A percentile compares a stretch with the other conserved stretches of the same genome.
Conservation (phyloP, 2,888 invertebrate species). For the Erpobdella octoculata region DNA sequence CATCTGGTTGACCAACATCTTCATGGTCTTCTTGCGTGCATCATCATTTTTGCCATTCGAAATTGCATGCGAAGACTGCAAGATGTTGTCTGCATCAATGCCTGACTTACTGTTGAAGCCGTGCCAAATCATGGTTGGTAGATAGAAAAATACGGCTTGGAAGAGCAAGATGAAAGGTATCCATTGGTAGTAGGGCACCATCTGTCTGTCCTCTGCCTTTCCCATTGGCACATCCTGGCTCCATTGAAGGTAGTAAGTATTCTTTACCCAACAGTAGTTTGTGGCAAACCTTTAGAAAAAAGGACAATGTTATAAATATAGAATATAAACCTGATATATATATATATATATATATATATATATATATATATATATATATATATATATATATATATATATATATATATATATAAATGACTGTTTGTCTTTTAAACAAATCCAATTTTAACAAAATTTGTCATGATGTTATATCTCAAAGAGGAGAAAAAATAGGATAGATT, state of each 20-base stretch:
- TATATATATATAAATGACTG: too few relatives aligned
- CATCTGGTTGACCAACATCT: slow-evolving; percentile 34
- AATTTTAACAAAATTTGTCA: too few relatives aligned
- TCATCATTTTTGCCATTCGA: slow-evolving; percentile 28
- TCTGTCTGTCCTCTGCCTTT: slow-evolving; percentile 35
- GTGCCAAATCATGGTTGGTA: slow-evolving; percentile 51
- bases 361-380: too few relatives aligned
- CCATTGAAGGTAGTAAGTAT: slow-evolving; percentile 39
- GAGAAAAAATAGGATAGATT: too few relatives aligned
- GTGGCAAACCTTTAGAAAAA: slow-evolving; percentile 31
- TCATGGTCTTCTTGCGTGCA: slow-evolving; percentile 26
- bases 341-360: too few relatives aligned
- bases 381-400: too few relatives aligned
- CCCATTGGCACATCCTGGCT: slow-evolving; percentile 33
- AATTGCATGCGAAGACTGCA: slow-evolving; percentile 31
- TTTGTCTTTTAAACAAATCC: too few relatives aligned
- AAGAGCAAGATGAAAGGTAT: slow-evolving; percentile 47
- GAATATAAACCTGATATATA: too few relatives aligned
- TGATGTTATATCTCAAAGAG: too few relatives aligned
- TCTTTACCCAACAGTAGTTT: slow-evolving; percentile 40
- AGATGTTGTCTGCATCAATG: slow-evolving; percentile 36
- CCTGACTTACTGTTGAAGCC: slow-evolving; percentile 46
- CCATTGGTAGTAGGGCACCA: slow-evolving; percentile 42
- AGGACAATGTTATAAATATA: not conserved
- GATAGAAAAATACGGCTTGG: slow-evolving; percentile 50